Conservation (phyloP, 2,888 invertebrate species). For the Schizotus pectinicornis region DNA sequence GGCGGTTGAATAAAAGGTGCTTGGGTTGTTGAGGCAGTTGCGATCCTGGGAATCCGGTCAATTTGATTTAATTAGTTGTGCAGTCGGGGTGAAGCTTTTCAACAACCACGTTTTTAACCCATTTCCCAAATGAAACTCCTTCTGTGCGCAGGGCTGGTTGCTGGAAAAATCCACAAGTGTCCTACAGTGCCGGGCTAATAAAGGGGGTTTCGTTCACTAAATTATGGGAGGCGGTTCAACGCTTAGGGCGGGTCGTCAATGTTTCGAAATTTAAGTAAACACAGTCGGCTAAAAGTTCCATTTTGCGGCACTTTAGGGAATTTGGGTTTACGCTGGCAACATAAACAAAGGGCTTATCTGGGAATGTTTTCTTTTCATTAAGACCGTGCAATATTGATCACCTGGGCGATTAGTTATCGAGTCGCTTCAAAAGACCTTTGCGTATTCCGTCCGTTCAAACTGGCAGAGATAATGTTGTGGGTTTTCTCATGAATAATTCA, state of each 20-base stretch:
- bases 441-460: slow-evolving; percentile 12
- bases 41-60: background rate
- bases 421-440: slow-evolving; percentile 14
- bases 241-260: slow-evolving; percentile 1
- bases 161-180: no score
- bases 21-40: background rate
- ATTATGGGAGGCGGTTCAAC: no score
- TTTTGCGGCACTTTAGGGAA: slow-evolving; percentile 19
- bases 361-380: slow-evolving; percentile 35
- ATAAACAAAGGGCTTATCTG: slow-evolving; percentile 25
- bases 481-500: slow-evolving; percentile 50
- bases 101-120: background rate
- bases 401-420: slow-evolving; percentile 24
- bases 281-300: slow-evolving; percentile 13
- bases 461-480: slow-evolving; percentile 45
- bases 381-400: slow-evolving; percentile 30
- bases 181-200: no score
- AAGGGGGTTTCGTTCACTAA: no score
- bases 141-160: no score
- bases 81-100: background rate
- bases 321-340: slow-evolving; percentile 14
- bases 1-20: no score
- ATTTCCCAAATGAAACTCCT: background rate
- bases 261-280: slow-evolving; percentile 23
- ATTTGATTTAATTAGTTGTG: slow-evolving; percentile 3